Conservation (phyloP, 2,888 invertebrate genomes). For the Troilus luridus region DNA sequence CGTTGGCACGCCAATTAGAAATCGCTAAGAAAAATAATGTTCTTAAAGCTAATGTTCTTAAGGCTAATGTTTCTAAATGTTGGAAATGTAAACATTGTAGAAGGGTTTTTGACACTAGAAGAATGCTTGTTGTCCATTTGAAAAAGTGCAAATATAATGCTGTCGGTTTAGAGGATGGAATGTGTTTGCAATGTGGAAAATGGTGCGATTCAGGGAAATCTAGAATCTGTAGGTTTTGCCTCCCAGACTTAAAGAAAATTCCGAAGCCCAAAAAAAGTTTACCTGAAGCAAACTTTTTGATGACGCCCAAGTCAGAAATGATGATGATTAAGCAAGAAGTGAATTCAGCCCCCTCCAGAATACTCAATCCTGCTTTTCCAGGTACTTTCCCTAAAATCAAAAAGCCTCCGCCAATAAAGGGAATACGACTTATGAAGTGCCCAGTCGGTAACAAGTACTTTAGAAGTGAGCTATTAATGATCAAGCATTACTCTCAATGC, state of each 20-base stretch:
- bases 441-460: slow-evolving; percentile 63
- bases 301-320: slow-evolving; percentile 18
- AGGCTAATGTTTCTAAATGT: slow-evolving; percentile 31
- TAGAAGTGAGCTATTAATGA: slow-evolving; percentile 61
- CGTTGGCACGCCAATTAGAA: not conserved
- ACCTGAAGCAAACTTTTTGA: not conserved
- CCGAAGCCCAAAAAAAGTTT: slow-evolving; percentile 40
- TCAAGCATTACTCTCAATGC: slow-evolving; percentile 62
- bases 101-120: slow-evolving; percentile 24
- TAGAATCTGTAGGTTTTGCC: slow-evolving; percentile 54
- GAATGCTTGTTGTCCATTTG: slow-evolving; percentile 49
- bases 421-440: slow-evolving; percentile 59
- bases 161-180: slow-evolving; percentile 33
- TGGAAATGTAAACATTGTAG: slow-evolving; percentile 57
- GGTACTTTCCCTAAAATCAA: not conserved
- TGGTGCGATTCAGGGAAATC: slow-evolving; percentile 55
- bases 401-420: not conserved
- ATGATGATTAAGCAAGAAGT: slow-evolving; percentile 32
- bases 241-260: slow-evolving; percentile 10
- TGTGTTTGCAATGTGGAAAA: slow-evolving; percentile 54
- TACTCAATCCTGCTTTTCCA: not conserved
- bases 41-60: slow-evolving; percentile 23
- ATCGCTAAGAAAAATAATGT: not conserved
- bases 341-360: not conserved
- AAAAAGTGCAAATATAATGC: slow-evolving; percentile 56